A percentile compares a stretch with the other conserved stretches of the same genome.
These are phyloP conservation scores for Burhinus bistriatus DNA, from an alignment of 2,113 vertebrate genomes.

Conservation along the genomic window DNA sequence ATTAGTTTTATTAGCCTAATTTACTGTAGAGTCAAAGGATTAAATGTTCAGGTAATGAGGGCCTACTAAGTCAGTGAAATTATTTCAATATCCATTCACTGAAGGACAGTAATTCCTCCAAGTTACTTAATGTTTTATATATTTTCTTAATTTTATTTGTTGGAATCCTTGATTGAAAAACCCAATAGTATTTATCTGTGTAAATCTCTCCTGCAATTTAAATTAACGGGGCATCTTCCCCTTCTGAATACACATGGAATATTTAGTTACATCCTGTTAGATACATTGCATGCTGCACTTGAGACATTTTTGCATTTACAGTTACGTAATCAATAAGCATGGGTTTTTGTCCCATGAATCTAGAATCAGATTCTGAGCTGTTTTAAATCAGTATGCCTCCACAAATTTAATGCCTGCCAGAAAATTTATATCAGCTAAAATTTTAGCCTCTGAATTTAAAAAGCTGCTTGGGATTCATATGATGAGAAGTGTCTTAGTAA, in stretches of 20 bases:
- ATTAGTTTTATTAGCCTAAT: not conserved
- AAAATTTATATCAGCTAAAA: not conserved
- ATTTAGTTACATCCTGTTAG: not conserved
- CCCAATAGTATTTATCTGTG: not conserved
- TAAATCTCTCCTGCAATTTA: not conserved
- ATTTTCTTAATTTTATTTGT: not conserved
- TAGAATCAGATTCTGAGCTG: not conserved
- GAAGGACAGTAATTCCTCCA: not conserved
- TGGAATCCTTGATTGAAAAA: not conserved
- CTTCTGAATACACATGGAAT: not conserved
- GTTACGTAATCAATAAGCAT: constrained; percentile 40
- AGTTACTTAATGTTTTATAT: not conserved
- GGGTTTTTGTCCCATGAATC: not conserved
- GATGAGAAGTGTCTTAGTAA: not conserved
- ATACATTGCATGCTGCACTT: not conserved
- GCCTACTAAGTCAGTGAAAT: not conserved
- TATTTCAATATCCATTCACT: not conserved
- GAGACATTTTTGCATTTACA: not conserved
- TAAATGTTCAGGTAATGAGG: not conserved
- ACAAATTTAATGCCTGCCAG: constrained; percentile 17
- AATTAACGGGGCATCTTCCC: not conserved
- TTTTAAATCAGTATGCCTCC: constrained; percentile 1
- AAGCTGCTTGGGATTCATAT: not conserved
- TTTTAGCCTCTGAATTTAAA: constrained; percentile 8
- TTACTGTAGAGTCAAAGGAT: not conserved